Conservation (phyloP, 2,888 invertebrate species). For the Pristionchus japonicus region DNA sequence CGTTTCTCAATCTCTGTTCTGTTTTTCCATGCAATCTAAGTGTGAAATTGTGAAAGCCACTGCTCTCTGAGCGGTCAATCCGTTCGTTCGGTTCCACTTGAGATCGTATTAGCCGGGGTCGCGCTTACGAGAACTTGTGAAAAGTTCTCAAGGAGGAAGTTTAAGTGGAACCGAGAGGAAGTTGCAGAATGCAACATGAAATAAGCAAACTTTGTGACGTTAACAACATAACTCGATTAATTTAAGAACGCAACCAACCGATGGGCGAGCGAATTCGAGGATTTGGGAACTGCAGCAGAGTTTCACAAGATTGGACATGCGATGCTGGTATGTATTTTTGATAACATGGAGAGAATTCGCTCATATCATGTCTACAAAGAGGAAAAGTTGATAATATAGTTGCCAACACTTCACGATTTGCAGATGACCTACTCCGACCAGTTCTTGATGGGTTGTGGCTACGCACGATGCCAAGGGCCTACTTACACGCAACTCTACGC, state of each 20-base stretch:
- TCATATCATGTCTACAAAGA: no score
- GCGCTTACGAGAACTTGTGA: background rate
- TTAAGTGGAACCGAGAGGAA: background rate
- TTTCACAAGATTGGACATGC: constrained; percentile 48
- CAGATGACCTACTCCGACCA: constrained; percentile 48
- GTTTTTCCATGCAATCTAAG: no score
- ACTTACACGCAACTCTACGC: constrained; percentile 45
- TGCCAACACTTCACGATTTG: background rate
- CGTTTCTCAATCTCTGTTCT: no score
- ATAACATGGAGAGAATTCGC: background rate
- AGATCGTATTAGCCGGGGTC: background rate
- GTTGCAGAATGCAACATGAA: constrained; percentile 44
- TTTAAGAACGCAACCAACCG: no score
- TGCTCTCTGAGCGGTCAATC: no score
- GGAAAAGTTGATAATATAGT: background rate
- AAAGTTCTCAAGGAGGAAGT: background rate
- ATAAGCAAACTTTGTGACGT: no score
- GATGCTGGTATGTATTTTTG: background rate
- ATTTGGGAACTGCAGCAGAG: constrained; percentile 43
- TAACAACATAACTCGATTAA: no score
- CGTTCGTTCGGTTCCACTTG: background rate
- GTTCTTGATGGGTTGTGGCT: constrained; percentile 47
- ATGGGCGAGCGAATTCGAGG: constrained; percentile 46
- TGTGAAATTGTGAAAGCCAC: no score
- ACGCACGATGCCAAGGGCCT: constrained; percentile 37